Base-by-base conservation (phyloP, 2,888 invertebrate genomes). In the Nasonovia ribisnigri region DNA sequence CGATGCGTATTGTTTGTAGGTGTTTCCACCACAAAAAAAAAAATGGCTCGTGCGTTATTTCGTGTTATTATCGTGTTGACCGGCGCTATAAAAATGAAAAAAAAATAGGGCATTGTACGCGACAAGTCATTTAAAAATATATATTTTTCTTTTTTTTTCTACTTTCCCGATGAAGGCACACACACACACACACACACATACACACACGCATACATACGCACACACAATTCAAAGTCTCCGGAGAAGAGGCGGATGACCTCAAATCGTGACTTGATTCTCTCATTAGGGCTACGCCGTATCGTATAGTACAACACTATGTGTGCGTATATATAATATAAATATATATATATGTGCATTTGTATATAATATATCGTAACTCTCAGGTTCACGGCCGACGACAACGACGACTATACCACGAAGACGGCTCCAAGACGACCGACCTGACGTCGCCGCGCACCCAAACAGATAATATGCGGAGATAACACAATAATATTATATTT, bases 251-350 rank as follows among this genome's bases (percentile, higher is more conserved):
- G 90, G 93, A 93, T 93, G 93, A 93, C 93, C 93, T 90, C 93
- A 90, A 93, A 93, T 93, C 93, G 93, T 93, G 93, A 93, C 93
- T 93, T 60, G 93, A 90, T 93, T 93, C 93, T 93, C 93, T 93
- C 93, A 93, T 93, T 93, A 93, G 90, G 90, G 90, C 90, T 90
- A 60, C 48, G 57, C 57, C 67, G 13, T 48, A 54, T 43, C 36
- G 46, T 54, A 86, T 60, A 42, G 36, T 91, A 91, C 24, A 84
- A 42, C 48, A 36, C 67, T 77, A 77, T 51, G n/a, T 84, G 36
- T 42, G 43, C n/a, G n/a, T 77, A 46, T 57, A 57, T 57, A 54
- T 54, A 54, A 51, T 51, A 51, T 42, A 84, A 29, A 89, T 57
- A 57, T 51, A 57, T 60, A n/a, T 90, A 8, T 89, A 26, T 60